phyloP scores from a whole-genome alignment of 2,797 vertebrate species.

The Pipistrellus pipistrellus region DNA sequence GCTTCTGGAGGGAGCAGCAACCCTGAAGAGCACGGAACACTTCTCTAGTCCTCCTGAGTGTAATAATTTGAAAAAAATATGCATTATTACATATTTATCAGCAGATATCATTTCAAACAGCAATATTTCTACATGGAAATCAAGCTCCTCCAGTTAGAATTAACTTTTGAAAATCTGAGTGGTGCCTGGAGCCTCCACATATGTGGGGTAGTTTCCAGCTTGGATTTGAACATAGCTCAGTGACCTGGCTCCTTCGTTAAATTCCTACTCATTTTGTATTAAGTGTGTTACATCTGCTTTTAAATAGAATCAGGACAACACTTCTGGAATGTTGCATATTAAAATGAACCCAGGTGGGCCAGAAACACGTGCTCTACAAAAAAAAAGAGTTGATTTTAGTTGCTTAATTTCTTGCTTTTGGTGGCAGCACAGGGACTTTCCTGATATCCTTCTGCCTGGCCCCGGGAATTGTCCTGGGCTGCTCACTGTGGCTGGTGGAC shows the following conservation, averaged over 20 bases:
- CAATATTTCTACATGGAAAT: neutral
- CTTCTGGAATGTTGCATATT: neutral
- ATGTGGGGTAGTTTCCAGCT: neutral
- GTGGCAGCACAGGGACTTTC: neutral
- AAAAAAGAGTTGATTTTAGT: neutral
- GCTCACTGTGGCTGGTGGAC: neutral
- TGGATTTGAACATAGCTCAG: neutral
- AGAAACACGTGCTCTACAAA: neutral
- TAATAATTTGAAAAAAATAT: neutral
- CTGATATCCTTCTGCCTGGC: neutral
- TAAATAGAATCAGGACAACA: neutral
- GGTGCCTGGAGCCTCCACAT: neutral
- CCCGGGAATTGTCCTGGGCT: neutral
- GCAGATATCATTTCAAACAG: neutral
- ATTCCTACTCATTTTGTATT: neutral
- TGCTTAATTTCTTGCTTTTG: constrained; percentile 12
- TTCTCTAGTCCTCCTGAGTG: neutral
- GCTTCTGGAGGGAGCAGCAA: neutral
- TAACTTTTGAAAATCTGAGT: neutral
- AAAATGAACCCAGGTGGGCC: neutral
- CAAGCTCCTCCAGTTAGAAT: neutral
- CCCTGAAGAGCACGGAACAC: neutral
- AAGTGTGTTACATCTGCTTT: neutral
- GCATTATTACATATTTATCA: neutral
- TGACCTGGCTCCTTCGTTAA: neutral